A percentile compares a stretch with the other conserved stretches of the same genome.
These are phyloP conservation scores for Halyomorpha halys DNA, from an alignment of 1,140 invertebrate species.

Conservation along the genomic window DNA sequence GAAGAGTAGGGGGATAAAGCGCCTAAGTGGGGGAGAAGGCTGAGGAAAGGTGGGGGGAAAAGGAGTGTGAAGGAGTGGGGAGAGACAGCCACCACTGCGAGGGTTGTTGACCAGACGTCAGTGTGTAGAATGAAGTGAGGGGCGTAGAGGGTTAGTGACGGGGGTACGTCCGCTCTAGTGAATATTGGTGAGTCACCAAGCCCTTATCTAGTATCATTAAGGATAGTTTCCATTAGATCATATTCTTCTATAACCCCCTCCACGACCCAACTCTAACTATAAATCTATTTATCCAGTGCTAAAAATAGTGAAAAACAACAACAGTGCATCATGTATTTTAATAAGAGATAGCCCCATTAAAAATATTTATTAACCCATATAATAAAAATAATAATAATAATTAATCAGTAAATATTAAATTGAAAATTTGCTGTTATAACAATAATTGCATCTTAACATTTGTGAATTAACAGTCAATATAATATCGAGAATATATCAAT, in stretches of 20 bases:
- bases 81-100: slow-evolving; percentile 3
- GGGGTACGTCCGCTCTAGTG: slow-evolving; percentile 2
- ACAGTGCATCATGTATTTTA: no score
- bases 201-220: slow-evolving; percentile 4
- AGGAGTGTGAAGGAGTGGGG: neutral
- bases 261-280: neutral
- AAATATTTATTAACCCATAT: no score
- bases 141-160: slow-evolving; percentile 2
- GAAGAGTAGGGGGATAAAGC: neutral
- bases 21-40: neutral
- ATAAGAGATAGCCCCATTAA: no score
- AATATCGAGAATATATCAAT: no score
- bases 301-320: no score
- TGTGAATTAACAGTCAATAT: no score
- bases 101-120: slow-evolving; percentile 8
- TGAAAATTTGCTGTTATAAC: no score
- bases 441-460: no score
- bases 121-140: slow-evolving; percentile 11
- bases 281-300: no score
- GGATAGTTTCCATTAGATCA: slow-evolving; percentile 1
- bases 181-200: slow-evolving; percentile 10
- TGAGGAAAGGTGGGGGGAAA: neutral
- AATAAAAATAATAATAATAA: no score
- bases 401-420: no score
- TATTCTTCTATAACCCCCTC: neutral